phyloP scores from a whole-genome alignment of 2,888 invertebrate species.

The Xestia rhomboidea region DNA sequence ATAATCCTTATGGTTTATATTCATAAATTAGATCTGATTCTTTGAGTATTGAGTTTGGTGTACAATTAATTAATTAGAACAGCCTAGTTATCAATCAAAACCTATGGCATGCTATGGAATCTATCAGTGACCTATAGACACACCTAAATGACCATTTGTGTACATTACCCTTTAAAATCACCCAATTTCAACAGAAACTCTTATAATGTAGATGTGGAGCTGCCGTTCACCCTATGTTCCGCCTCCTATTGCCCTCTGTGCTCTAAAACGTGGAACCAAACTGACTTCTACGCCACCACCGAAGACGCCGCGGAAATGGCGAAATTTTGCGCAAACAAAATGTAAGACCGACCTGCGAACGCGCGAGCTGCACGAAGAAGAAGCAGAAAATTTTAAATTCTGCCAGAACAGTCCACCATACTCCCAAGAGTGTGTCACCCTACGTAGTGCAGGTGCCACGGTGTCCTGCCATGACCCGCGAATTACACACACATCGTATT shows the following conservation, averaged over 20 bases:
- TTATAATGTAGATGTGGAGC: neutral
- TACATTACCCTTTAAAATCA: neutral
- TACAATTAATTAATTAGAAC: neutral
- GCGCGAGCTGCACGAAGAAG: neutral
- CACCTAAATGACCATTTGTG: neutral
- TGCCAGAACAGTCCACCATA: neutral
- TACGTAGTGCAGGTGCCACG: constrained; percentile 60
- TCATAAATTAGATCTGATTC: neutral
- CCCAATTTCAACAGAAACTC: neutral
- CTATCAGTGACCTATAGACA: neutral
- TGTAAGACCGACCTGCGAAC: too few species aligned
- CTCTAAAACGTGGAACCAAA: neutral
- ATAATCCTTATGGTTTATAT: neutral
- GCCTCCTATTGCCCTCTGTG: neutral
- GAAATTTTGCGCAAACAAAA: neutral
- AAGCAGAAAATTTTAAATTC: neutral
- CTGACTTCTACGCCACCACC: neutral
- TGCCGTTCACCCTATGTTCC: neutral
- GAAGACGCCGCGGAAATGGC: neutral
- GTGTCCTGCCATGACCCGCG: constrained; percentile 65
- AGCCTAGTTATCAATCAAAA: neutral
- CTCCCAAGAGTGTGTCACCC: constrained; percentile 34
- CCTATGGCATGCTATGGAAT: neutral
- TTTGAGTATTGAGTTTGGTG: neutral
- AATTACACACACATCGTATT: constrained; percentile 63